A percentile compares a stretch with the other conserved stretches of the same genome.
phyloP scores from a whole-genome alignment of 2,888 invertebrate species.

The Vandiemenella viatica region DNA sequence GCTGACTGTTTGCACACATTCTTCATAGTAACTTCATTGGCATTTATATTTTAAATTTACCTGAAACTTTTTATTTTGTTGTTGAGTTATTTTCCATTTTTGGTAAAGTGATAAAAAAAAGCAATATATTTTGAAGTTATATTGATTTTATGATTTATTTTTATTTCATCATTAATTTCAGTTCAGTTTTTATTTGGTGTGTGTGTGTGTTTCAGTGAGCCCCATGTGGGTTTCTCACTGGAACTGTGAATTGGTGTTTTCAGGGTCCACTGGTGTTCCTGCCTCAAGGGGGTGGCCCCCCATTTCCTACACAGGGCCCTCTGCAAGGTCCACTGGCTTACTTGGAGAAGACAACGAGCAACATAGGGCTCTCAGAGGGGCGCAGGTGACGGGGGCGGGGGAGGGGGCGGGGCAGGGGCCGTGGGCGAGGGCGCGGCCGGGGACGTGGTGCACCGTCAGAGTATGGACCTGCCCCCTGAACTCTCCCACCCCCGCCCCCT shows the following conservation, averaged over 20 bases:
- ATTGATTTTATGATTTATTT: conserved; percentile 1
- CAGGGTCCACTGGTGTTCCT: conserved; percentile 6
- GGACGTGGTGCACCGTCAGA: conserved; percentile 50
- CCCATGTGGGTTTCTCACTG: conserved; percentile 11
- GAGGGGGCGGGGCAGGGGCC: conserved; percentile 59
- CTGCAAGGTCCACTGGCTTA: conserved; percentile 74
- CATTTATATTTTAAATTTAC: no score
- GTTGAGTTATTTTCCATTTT: no score
- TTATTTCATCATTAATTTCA: not conserved
- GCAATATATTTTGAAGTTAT: no score
- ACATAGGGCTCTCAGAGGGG: conserved; percentile 76
- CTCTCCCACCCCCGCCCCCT: conserved; percentile 11
- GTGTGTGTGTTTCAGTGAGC: conserved; percentile 11
- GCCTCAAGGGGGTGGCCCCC: conserved; percentile 25
- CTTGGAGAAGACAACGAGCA: conserved; percentile 79
- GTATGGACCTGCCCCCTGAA: conserved; percentile 19
- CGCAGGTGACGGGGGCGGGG: conserved; percentile 76
- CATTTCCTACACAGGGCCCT: conserved; percentile 23
- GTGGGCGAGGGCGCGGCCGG: conserved; percentile 64
- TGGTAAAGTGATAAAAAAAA: no score
- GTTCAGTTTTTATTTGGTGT: conserved; percentile 5
- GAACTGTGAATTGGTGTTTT: conserved; percentile 6
- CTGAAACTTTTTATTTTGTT: no score
- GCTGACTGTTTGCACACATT: no score
- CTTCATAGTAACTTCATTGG: no score